These are phyloP conservation scores for Lasioglossum baleicum DNA, from an alignment of 1,140 invertebrate genomes.

Conservation along the genomic window DNA sequence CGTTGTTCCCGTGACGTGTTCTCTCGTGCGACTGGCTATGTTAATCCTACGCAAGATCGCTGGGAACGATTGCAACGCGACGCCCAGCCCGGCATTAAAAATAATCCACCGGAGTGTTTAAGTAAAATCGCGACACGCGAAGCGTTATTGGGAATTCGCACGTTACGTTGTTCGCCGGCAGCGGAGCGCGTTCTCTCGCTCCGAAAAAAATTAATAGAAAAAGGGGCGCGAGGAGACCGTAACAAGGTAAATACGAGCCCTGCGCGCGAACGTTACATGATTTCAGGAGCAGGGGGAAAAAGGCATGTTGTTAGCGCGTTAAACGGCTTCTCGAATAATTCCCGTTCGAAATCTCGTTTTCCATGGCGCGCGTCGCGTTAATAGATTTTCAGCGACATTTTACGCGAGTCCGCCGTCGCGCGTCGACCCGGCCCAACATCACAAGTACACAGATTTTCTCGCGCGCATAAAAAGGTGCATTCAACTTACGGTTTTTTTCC, in stretches of 20 bases:
- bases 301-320: neutral
- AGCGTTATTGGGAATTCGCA: slow-evolving; percentile 15
- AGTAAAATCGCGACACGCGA: slow-evolving; percentile 21
- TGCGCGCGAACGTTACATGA: neutral
- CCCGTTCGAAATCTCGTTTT: neutral
- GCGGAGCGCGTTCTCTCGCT: neutral
- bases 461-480: neutral
- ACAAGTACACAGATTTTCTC: neutral
- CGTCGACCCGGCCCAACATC: no score
- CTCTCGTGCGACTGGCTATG: slow-evolving; percentile 9
- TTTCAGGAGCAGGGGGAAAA: neutral
- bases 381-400: slow-evolving; percentile 7
- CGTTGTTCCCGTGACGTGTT: neutral
- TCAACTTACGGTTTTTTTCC: neutral
- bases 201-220: neutral
- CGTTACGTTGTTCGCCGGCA: slow-evolving; percentile 4
- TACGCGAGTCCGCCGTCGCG: neutral
- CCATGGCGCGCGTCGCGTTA: neutral
- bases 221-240: neutral
- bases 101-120: slow-evolving; percentile 8
- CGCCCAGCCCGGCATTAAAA: slow-evolving; percentile 14
- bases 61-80: neutral
- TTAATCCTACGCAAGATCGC: slow-evolving; percentile 26
- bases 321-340: slow-evolving; percentile 9
- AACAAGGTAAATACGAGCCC: neutral